phyloP scores from a whole-genome alignment of 1,140 invertebrate genomes.

The Papilio polyxenes region DNA sequence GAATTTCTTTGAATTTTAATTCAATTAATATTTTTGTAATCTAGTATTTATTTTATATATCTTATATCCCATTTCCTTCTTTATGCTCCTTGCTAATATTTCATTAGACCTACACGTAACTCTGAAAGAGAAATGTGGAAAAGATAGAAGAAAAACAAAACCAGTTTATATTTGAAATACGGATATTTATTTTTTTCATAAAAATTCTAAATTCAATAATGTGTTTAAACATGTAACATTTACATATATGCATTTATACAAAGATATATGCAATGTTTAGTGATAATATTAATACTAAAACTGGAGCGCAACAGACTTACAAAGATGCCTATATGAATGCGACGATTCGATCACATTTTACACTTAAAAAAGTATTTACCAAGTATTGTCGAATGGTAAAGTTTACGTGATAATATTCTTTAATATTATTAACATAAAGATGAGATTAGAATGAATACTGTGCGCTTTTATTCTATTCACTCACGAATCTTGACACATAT shows the following conservation, averaged over 20 bases:
- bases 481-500: slow-evolving; percentile 61
- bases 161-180: slow-evolving; percentile 78
- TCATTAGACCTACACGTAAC: too few relatives aligned
- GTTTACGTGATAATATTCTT: slow-evolving; percentile 54
- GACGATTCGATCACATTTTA: slow-evolving; percentile 74
- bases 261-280: slow-evolving; percentile 80
- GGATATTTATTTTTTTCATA: slow-evolving; percentile 81
- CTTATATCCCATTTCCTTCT: too few relatives aligned
- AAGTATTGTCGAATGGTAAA: slow-evolving; percentile 79
- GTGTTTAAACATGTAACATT: slow-evolving; percentile 81
- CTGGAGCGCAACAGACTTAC: slow-evolving; percentile 77
- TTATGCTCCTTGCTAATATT: too few relatives aligned
- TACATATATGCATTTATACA: slow-evolving; percentile 81
- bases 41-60: too few relatives aligned
- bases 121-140: slow-evolving; percentile 16
- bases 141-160: slow-evolving; percentile 65
- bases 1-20: too few relatives aligned
- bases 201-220: slow-evolving; percentile 81
- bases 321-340: slow-evolving; percentile 65
- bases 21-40: too few relatives aligned
- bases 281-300: slow-evolving; percentile 77
- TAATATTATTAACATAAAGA: slow-evolving; percentile 55
- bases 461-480: slow-evolving; percentile 73
- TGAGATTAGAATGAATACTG: slow-evolving; percentile 65
- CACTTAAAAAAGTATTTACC: slow-evolving; percentile 77